Conservation (phyloP, 2,113 vertebrate species). For the Etheostoma spectabile region DNA sequence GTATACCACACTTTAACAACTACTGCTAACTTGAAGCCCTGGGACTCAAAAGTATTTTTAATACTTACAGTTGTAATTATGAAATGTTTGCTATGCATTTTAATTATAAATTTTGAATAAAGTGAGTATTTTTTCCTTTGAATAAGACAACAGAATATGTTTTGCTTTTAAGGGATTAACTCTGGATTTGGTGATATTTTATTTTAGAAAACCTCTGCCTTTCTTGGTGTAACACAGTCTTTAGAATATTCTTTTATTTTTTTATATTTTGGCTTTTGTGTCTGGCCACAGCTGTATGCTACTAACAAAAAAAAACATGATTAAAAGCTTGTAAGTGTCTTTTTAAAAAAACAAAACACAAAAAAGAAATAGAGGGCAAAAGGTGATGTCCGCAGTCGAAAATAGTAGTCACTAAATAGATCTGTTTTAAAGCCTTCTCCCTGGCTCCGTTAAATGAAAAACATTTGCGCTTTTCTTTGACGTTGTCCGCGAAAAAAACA, state of each 20-base stretch:
- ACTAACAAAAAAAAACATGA: conserved; percentile 27
- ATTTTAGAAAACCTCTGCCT: conserved; percentile 37
- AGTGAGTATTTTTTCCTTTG: background rate
- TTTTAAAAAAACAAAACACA: no score
- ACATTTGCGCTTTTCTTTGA: background rate
- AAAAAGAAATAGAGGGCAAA: background rate
- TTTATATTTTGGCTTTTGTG: background rate
- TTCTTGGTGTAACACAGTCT: background rate
- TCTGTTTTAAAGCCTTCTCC: no score
- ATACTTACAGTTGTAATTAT: background rate
- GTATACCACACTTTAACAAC: no score
- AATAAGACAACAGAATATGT: conserved; percentile 10
- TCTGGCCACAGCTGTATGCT: background rate
- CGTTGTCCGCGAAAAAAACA: background rate
- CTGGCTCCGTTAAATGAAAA: background rate
- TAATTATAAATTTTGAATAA: no score
- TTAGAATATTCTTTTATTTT: background rate
- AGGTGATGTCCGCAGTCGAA: background rate
- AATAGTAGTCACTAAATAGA: background rate
- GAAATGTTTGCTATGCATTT: no score
- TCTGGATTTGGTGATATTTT: conserved; percentile 7
- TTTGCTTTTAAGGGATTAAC: conserved; percentile 54
- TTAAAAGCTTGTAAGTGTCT: conserved; percentile 26
- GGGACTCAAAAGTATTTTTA: background rate
- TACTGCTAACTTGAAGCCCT: background rate